phyloP scores from a whole-genome alignment of 2,113 vertebrate genomes.

The Phasianus colchicus region DNA sequence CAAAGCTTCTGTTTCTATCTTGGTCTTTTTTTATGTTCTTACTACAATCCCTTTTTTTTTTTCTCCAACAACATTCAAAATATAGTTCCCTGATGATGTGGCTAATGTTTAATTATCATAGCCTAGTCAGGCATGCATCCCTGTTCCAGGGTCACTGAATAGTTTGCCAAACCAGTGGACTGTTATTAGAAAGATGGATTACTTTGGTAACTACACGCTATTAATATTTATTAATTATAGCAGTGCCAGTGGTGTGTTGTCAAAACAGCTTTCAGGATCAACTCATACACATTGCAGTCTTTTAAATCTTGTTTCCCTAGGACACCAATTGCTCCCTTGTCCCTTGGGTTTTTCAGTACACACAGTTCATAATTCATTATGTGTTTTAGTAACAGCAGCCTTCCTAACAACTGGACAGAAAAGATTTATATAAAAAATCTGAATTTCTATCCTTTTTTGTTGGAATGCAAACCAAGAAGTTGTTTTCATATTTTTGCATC shows the following conservation, averaged over 20 bases:
- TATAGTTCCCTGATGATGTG: background rate
- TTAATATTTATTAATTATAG: conserved; percentile 51
- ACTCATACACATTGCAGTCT: background rate
- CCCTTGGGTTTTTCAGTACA: background rate
- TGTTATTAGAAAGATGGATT: conserved; percentile 15
- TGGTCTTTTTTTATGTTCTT: background rate
- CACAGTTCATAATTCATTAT: background rate
- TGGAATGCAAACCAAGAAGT: background rate
- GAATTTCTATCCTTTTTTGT: background rate
- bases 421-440: background rate
- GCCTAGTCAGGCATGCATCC: conserved; percentile 1
- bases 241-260: background rate
- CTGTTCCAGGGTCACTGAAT: background rate
- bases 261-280: conserved; percentile 23
- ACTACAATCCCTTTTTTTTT: background rate
- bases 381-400: background rate
- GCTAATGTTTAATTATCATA: background rate
- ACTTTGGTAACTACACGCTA: conserved; percentile 18
- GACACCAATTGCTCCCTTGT: background rate
- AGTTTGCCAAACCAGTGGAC: conserved; percentile 27
- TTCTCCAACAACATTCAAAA: conserved; percentile 8
- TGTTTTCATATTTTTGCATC: background rate
- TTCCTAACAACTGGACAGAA: background rate
- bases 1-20: background rate
- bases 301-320: conserved; percentile 26